Conservation (phyloP, 2,113 vertebrate genomes). For the Hippopotamus amphibius region DNA sequence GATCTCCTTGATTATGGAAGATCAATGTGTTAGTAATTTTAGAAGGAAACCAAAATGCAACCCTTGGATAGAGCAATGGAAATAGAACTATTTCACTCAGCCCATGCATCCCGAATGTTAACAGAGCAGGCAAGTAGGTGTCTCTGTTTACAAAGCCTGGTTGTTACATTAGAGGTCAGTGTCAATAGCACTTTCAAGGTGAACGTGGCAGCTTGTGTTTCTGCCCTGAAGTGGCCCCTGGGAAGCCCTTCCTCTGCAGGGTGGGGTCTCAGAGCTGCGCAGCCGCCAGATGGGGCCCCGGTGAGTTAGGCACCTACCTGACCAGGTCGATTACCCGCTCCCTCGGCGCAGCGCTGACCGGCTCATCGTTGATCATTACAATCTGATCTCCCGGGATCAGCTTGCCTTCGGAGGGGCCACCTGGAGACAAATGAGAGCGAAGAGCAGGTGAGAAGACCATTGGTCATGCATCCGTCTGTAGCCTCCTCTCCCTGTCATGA, state of each 20-base stretch:
- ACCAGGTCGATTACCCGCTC: constrained; percentile 99
- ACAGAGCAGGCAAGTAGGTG: not conserved
- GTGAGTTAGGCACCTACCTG: constrained; percentile 90
- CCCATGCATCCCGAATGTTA: not conserved
- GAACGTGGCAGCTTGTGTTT: not conserved
- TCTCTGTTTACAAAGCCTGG: not conserved
- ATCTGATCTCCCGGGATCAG: constrained; percentile 98
- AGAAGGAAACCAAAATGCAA: not conserved
- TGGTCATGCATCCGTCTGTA: not conserved
- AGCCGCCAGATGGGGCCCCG: not conserved
- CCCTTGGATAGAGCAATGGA: not conserved
- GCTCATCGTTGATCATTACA: constrained; percentile 99
- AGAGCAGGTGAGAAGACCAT: constrained; percentile 70
- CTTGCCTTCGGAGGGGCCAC: constrained; percentile 97
- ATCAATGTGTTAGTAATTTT: not conserved
- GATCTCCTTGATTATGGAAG: constrained; percentile 51
- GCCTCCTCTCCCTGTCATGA: not conserved
- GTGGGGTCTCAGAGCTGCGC: not conserved
- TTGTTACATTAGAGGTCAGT: not conserved
- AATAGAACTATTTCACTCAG: not conserved
- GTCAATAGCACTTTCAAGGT: not conserved
- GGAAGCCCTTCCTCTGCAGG: not conserved
- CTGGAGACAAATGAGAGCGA: constrained; percentile 85
- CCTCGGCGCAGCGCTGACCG: constrained; percentile 95
- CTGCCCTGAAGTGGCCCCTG: not conserved